A percentile compares a stretch with the other conserved stretches of the same genome.
Conservation (phyloP, 2,797 vertebrate species). For the Mormyrops boulengeri region DNA sequence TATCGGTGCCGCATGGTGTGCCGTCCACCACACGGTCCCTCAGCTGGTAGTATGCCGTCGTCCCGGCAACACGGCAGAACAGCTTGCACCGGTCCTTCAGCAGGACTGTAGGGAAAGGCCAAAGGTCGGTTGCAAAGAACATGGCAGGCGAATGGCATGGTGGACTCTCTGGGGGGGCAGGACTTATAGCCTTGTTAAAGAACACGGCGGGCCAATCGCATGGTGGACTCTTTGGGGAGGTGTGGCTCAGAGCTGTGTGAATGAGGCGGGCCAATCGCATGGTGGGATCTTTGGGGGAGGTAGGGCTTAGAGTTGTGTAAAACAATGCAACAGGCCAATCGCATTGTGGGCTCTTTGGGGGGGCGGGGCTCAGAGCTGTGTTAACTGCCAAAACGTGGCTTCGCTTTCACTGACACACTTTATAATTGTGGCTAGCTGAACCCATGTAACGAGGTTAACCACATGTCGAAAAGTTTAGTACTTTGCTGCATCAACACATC, state of each 20-base stretch:
- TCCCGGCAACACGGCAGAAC: slow-evolving; percentile 88
- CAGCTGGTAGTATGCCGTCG: slow-evolving; percentile 88
- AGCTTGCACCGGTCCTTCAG: slow-evolving; percentile 98
- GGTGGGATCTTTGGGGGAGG: too few relatives aligned
- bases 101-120: slow-evolving; percentile 67
- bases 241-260: background rate
- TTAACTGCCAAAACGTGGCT: background rate
- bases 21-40: slow-evolving; percentile 88
- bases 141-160: background rate
- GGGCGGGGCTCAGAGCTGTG: background rate
- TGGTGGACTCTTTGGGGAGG: background rate
- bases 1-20: slow-evolving; percentile 85
- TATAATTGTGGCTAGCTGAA: background rate
- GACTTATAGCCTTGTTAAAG: background rate
- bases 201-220: too few relatives aligned
- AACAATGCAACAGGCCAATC: too few relatives aligned
- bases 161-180: background rate
- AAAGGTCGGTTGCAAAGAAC: background rate
- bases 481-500: background rate
- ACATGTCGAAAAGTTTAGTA: background rate
- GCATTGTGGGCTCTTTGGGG: too few relatives aligned
- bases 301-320: background rate
- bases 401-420: background rate
- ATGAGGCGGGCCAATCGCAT: too few relatives aligned
- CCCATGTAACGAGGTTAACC: background rate